Conservation (phyloP, 2,113 vertebrate genomes). For the Agapornis roseicollis region DNA sequence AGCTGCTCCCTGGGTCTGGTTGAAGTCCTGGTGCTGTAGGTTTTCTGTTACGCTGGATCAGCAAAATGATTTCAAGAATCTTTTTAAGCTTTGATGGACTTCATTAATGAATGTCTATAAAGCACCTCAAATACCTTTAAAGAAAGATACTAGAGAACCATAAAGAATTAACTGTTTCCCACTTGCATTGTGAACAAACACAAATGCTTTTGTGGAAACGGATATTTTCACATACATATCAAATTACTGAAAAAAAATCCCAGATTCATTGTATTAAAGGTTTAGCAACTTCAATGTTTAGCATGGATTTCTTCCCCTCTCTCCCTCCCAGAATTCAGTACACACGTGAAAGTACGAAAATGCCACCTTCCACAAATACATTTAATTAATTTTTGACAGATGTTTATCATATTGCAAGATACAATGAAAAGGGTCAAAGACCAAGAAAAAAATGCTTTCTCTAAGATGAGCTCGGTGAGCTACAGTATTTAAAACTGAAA, state of each 20-base stretch:
- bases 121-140: background rate
- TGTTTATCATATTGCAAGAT: background rate
- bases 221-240: background rate
- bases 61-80: background rate
- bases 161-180: background rate
- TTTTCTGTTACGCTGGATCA: background rate
- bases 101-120: background rate
- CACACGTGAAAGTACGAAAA: background rate
- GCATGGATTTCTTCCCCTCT: background rate
- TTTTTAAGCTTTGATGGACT: background rate
- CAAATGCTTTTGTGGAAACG: background rate
- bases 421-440: background rate
- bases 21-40: background rate
- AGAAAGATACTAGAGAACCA: background rate
- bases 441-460: background rate
- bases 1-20: background rate
- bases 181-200: background rate
- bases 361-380: background rate
- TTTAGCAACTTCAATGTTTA: slow-evolving; percentile 21
- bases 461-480: background rate
- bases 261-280: background rate
- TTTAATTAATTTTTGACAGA: background rate
- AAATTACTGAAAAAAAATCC: background rate
- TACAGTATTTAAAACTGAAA: background rate
- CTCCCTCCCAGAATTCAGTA: background rate